Base-by-base conservation (phyloP, 2,888 invertebrate genomes). In the Drosophila pseudotalamancana region DNA sequence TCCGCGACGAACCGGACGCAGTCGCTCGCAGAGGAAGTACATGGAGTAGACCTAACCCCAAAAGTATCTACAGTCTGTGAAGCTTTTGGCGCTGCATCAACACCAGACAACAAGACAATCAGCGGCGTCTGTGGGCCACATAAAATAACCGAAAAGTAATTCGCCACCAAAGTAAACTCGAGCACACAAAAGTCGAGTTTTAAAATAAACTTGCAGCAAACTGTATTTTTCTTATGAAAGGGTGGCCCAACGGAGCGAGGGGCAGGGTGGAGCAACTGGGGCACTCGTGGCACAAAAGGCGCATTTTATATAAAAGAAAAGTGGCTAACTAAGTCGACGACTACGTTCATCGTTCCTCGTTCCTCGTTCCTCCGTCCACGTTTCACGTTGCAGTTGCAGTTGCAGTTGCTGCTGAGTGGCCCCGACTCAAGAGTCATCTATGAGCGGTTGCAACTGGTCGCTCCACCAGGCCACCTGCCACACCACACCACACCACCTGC, bases 141-240 rank as follows among this genome's bases (percentile, higher is more conserved):
- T 73, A 75, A 75, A 83, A 84, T 87, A 87, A 80, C 87, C 85
- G 70, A 87, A 83, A 83, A 87, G 83, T 83, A 83, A 84, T 83
- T 80, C 82, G 59, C 86, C 77, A 76, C 87, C 78, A 72, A 80
- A 82, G 79, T 78, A 86, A 82, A 84, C 85, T 87, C 68, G 68
- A 78, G 78, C 82, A 49, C 48, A 72, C 80, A 85, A 83, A 83
- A 83, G 82, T 87, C 85, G 85, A 87, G 75, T 87, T 81, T 81
- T 80, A 87, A 87, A 83, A 87, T 83, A 83, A 83, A 83, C 83
- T 87, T 81, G 73, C 79, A 49, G 79, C 59, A 65, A 76, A 80
- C 83, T 59, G 67, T 82, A 71, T 77, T 82, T 85, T 85, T 74
- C 79, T 71, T 85, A 32, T 34, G 45, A 63, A 51, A 46, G 46